Base-by-base conservation (phyloP, 2,113 vertebrate genomes). In the Chaetodon auriga region DNA sequence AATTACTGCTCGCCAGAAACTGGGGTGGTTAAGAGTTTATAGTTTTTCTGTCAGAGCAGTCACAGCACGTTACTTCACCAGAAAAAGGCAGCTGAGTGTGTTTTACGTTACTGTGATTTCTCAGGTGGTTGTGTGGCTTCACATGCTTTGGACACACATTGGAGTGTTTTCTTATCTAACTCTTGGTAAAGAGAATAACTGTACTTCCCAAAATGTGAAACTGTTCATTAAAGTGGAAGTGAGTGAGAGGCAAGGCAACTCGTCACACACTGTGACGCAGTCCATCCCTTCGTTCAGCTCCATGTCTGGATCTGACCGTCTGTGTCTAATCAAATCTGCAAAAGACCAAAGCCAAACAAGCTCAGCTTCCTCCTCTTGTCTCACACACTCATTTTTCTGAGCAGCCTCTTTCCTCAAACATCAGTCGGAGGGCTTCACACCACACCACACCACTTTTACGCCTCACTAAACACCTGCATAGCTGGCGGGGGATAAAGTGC, bases 371-470 rank as follows among this genome's bases (percentile, higher is more conserved):
- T 61, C 55, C 55, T 36, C 57, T 21, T 4, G 12, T 61, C 11
- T 21, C n/a, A 30, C 6, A 0, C 49, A 41, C 38, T 48, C 46
- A n/a, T 38, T 35, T 14, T 38, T 35, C 19, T 5, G 48, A 86
- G 41, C n/a, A 38, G 7, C 53, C 18, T 0, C 0, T 1, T 23
- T 49, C 51, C 19, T 35, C 54, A 51, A 60, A 43, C 30, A 73
- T 54, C 62, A 68, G 11, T 43, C 43, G 57, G 16, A 65, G 35
- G 61, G 16, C 62, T 68, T 74, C 55, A 46, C 30, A 30, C 30
- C 30, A 30, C 30, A 30, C 30, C 30, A 41, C 53, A 6, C 66
- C 8, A 41, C 41, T 70, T 57, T 58, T 35, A 63, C 43, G 5
- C 54, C 41, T 80, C 30, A 14, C 62, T 81, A 30, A 71, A 41